Base-by-base conservation (phyloP, 2,113 vertebrate species). In the Corydoras maculifer region DNA sequence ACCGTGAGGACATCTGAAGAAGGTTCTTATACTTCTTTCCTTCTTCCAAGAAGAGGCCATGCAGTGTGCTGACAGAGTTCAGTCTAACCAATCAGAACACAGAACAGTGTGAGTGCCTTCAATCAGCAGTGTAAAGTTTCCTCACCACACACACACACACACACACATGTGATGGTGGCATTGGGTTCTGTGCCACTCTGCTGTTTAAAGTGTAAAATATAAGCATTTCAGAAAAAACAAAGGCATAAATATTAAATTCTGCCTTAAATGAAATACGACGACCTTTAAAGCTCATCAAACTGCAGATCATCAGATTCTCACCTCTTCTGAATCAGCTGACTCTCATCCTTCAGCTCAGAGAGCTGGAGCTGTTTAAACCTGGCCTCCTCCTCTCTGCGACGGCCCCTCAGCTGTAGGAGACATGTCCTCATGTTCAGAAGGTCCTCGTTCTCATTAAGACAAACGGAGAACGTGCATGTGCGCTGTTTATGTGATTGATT, bases 21-120 rank as follows among this genome's bases (percentile, higher is more conserved):
- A 96, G 84, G 18, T 85, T 84, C n/a, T 93, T 81, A 70, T 87
- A 91, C 81, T 94, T 98, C 11, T 91, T 91, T 80, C 87, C 92
- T 87, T 98, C 94, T 13, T 74, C 87, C 73, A 84, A 84, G 49
- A 95, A 63, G 62, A 86, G 65, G 29, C 92, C 81, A 63, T 86
- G 90, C 14, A 94, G 75, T 61, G 86, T 88, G 62, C 83, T 78
- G 79, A 88, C 90, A 62, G 87, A 83, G 73, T 72, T 83, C 68
- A 95, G 81, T 82, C 96, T 98, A 79, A 35, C 35, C 51, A 69
- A 10, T 32, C 12, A 13, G 57, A 30, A 9, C 32, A 6, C 25
- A 31, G 25, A 72, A 31, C 8, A 69, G 29, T 63, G 18, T 25
- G 18, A 25, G 18, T 25, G 18, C 18, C 18, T 9, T 35, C 5